Evolutionary conservation across 2,888 invertebrate genomes (phyloP).

Genomic region (Eupsilia transversa): DNA sequence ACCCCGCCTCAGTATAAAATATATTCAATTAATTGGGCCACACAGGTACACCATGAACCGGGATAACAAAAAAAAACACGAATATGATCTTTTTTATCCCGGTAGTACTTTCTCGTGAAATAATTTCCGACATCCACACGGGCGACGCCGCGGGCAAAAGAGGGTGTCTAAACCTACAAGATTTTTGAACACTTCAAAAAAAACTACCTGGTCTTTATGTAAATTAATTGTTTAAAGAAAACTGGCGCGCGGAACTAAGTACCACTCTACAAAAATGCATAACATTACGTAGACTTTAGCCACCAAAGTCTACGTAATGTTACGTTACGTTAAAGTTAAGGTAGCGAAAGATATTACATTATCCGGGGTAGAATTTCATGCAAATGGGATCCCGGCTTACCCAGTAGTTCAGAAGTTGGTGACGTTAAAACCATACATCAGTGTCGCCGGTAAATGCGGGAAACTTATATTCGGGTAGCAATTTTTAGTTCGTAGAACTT

Average conservation of each 20-base stretch:
- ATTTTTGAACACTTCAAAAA: constrained; percentile 3
- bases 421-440: constrained; percentile 60
- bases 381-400: constrained; percentile 57
- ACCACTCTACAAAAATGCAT: constrained; percentile 41
- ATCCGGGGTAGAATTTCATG: constrained; percentile 54
- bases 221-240: constrained; percentile 46
- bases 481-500: constrained; percentile 31
- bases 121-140: background rate
- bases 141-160: background rate
- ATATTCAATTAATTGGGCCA: background rate
- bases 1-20: background rate
- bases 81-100: no score
- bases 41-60: background rate
- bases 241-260: constrained; percentile 43
- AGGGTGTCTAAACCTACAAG: background rate
- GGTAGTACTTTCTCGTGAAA: background rate
- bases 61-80: no score
- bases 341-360: constrained; percentile 15
- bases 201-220: constrained; percentile 32
- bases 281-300: constrained; percentile 35
- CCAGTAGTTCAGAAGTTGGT: constrained; percentile 57
- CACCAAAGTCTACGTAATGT: no score
- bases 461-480: constrained; percentile 28
- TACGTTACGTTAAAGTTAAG: no score
- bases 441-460: constrained; percentile 60